Evolutionary conservation across 2,113 vertebrate species (phyloP), one percentile per base, ranked within the genome.

Genomic region (Syngnathus scovelli): DNA sequence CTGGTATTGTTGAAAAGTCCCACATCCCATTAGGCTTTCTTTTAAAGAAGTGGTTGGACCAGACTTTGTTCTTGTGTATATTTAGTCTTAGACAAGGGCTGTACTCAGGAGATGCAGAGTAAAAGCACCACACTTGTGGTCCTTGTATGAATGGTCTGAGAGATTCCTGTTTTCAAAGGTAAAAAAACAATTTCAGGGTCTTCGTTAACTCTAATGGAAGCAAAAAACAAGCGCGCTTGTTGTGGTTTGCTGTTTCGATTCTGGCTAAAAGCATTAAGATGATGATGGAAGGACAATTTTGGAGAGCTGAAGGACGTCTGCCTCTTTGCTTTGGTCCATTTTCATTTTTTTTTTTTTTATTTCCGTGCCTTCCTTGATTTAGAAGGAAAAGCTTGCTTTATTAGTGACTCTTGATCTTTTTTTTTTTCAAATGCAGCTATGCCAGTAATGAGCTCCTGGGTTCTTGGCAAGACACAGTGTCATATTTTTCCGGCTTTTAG

Each of bases 151-250:
- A 60, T 15, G 68, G 63, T 66, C 51, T 70, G 68, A 81, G 59
- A 68, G 64, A 68, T 60, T 72, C 56, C 72, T 75, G 46, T 67
- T 77, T 76, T 64, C 69, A 63, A 72, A 77, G 39, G 48, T 11
- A 78, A 62, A 72, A 74, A 27, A 41, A 73, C 68, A 72, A 70
- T 68, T 77, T 77, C 73, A 86, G 77, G 83, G 83, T 72, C 71
- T 78, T 76, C 55, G 78, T 84, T 81, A 82, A 79, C 68, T 68
- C 75, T 88, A 86, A 85, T 84, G 83, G 76, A 82, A 67, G 76
- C 61, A 62, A 75, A 76, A 68, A 41, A 65, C 64, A 61, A 49
- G 37, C 15, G 5, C 8, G 63, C 74, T 80, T 84, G 75, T 70
- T 78, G 72, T 59, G 58, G 63, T 70, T 18, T 39, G 59, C 18